phyloP scores from a whole-genome alignment of 2,113 vertebrate genomes.

The Xenotilapia flavipinnis region DNA sequence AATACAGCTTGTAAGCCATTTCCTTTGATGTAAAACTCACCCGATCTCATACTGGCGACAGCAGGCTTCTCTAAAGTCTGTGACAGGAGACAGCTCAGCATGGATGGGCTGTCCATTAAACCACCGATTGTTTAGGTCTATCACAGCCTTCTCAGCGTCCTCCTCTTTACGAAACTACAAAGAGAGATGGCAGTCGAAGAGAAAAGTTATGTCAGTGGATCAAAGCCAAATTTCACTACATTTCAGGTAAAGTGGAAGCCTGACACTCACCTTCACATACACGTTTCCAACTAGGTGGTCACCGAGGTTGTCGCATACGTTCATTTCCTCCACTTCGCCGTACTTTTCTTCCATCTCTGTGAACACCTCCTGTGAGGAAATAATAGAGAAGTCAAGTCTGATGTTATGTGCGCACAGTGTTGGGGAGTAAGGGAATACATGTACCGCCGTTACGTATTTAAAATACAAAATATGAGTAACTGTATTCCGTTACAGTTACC shows the following conservation, averaged over 20 bases:
- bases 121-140: slow-evolving; percentile 97
- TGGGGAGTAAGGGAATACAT: neutral
- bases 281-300: slow-evolving; percentile 97
- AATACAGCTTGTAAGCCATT: neutral
- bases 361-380: slow-evolving; percentile 83
- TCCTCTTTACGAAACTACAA: slow-evolving; percentile 90
- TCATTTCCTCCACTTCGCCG: slow-evolving; percentile 98
- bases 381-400: neutral
- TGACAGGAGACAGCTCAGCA: slow-evolving; percentile 94
- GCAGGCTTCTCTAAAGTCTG: slow-evolving; percentile 98
- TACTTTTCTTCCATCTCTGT: slow-evolving; percentile 99
- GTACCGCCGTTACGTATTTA: too few species aligned
- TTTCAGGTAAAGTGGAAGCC: neutral
- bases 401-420: neutral
- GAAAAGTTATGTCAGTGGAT: neutral
- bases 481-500: too few species aligned
- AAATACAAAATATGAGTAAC: too few species aligned
- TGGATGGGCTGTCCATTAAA: slow-evolving; percentile 97
- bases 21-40: slow-evolving; percentile 61
- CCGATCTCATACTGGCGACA: slow-evolving; percentile 99
- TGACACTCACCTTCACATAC: slow-evolving; percentile 87
- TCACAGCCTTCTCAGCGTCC: slow-evolving; percentile 95
- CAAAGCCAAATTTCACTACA: neutral
- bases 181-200: neutral
- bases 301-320: slow-evolving; percentile 95